phyloP scores from a whole-genome alignment of 1,140 invertebrate genomes.

The Cotesia glomerata region DNA sequence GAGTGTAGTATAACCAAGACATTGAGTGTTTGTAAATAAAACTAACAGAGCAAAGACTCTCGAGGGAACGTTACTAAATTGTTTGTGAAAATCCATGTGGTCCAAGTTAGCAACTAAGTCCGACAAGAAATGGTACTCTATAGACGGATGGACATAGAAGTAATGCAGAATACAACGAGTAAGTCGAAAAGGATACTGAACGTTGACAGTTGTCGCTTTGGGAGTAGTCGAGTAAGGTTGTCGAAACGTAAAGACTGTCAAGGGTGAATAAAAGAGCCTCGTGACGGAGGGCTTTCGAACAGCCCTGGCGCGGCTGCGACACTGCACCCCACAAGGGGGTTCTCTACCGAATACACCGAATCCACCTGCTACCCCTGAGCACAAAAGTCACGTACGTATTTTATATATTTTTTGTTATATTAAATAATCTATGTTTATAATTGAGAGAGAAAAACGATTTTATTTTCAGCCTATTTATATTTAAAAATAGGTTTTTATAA shows the following conservation, averaged over 20 bases:
- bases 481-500: too few species aligned
- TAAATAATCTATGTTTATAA: too few species aligned
- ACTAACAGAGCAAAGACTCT: not conserved
- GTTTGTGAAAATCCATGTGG: slow-evolving; percentile 4
- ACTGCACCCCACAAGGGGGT: slow-evolving; percentile 61
- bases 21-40: not conserved
- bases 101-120: not conserved
- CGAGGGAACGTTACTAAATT: not conserved
- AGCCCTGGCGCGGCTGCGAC: slow-evolving; percentile 65
- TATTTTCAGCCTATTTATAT: too few species aligned
- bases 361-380: slow-evolving; percentile 60
- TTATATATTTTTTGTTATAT: too few species aligned
- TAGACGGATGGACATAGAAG: not conserved
- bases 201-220: slow-evolving; percentile 13
- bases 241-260: slow-evolving; percentile 20
- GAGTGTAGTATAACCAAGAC: not conserved
- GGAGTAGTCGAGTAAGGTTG: slow-evolving; percentile 11
- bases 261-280: slow-evolving; percentile 54
- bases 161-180: not conserved
- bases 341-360: slow-evolving; percentile 61
- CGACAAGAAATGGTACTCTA: not conserved
- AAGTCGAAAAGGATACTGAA: slow-evolving; percentile 9
- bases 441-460: too few species aligned
- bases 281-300: slow-evolving; percentile 64
- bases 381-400: slow-evolving; percentile 56